These are phyloP conservation scores for Dendroctonus valens DNA, from an alignment of 1,140 invertebrate species.

Conservation along the genomic window DNA sequence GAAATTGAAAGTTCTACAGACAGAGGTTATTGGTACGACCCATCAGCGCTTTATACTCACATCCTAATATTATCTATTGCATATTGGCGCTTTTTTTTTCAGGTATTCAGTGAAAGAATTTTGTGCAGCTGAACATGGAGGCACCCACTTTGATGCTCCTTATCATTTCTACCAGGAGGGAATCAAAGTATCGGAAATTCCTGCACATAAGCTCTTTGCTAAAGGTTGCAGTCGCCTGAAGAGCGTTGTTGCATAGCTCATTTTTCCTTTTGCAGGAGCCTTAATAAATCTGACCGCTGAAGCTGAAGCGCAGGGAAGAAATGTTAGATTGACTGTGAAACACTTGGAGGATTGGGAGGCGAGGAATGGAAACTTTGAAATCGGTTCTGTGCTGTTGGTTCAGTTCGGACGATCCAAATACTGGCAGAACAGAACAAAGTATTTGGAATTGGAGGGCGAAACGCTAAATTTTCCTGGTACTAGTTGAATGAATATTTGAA, in stretches of 20 bases:
- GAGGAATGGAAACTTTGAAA: slow-evolving; percentile 46
- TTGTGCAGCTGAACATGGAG: slow-evolving; percentile 60
- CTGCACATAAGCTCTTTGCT: slow-evolving; percentile 59
- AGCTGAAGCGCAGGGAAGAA: slow-evolving; percentile 5
- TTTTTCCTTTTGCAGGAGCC: slow-evolving; percentile 16
- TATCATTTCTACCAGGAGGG: slow-evolving; percentile 59
- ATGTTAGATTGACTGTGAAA: slow-evolving; percentile 32
- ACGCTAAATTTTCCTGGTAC: slow-evolving; percentile 47
- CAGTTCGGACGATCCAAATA: slow-evolving; percentile 57
- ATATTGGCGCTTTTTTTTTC: neutral
- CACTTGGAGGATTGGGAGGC: slow-evolving; percentile 52
- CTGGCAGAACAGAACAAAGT: slow-evolving; percentile 41
- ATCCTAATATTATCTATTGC: neutral
- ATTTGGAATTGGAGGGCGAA: slow-evolving; percentile 39
- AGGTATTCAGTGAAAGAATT: slow-evolving; percentile 62
- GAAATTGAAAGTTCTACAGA: slow-evolving; percentile 8
- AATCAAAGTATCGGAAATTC: slow-evolving; percentile 60
- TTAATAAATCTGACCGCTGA: slow-evolving; percentile 6
- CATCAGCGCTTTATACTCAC: neutral
- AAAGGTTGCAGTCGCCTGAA: slow-evolving; percentile 44
- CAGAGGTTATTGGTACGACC: slow-evolving; percentile 43
- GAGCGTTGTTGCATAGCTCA: slow-evolving; percentile 1
- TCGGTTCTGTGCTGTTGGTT: slow-evolving; percentile 50
- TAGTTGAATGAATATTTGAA: neutral
- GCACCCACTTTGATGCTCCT: slow-evolving; percentile 69